These are phyloP conservation scores for Anguilla rostrata DNA, from an alignment of 2,113 vertebrate genomes.

Conservation along the genomic window DNA sequence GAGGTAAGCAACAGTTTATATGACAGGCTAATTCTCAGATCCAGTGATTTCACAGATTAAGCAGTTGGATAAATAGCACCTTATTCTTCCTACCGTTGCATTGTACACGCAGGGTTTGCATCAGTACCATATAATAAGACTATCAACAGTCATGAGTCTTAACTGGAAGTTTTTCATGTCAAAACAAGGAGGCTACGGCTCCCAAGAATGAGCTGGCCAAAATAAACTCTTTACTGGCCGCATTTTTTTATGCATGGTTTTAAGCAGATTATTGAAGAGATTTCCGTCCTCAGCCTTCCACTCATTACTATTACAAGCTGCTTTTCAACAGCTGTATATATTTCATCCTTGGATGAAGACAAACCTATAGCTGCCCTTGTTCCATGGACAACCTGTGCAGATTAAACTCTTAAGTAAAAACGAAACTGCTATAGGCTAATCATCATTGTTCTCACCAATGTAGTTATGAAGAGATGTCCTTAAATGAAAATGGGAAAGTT, in stretches of 20 bases:
- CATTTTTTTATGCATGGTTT: conserved; percentile 33
- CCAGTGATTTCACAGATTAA: neutral
- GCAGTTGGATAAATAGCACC: neutral
- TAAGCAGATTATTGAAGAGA: conserved; percentile 22
- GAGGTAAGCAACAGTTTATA: neutral
- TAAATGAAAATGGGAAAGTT: neutral
- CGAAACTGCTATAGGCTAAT: neutral
- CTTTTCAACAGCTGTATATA: conserved; percentile 36
- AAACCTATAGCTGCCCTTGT: conserved; percentile 25
- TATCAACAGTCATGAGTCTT: too few species aligned
- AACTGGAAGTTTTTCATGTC: neutral
- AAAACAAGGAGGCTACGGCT: conserved; percentile 9
- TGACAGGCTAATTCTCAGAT: conserved; percentile 10
- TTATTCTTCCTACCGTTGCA: neutral
- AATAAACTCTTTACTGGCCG: neutral
- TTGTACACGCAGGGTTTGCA: neutral
- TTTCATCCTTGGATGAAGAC: conserved; percentile 35
- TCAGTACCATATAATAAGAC: neutral
- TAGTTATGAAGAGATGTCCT: neutral
- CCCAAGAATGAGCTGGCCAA: conserved; percentile 6
- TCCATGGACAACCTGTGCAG: neutral
- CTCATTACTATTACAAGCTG: conserved; percentile 31
- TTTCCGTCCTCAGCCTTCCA: conserved; percentile 14
- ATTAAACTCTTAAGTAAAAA: neutral
- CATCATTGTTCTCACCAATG: neutral